Percentiles rank a stretch among this genome's conserved stretches.
Evolutionary conservation across 2,797 vertebrate genomes (phyloP).

Genomic region (Phalanger gymnotis): DNA sequence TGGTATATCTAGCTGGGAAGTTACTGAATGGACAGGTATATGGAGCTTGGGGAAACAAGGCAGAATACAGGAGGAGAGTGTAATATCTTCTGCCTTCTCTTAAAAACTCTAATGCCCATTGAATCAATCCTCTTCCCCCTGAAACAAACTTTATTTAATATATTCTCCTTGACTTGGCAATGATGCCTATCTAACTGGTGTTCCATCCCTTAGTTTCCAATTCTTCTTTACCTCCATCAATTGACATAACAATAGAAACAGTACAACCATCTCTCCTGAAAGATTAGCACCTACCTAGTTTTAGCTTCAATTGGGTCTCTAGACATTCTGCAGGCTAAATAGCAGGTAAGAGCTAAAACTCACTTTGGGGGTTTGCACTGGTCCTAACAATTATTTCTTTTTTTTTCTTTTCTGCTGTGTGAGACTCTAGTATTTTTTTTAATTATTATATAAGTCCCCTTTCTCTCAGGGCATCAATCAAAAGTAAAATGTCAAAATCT

Average conservation of each 20-base stretch:
- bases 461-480: neutral
- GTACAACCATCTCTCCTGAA: neutral
- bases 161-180: neutral
- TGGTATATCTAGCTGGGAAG: neutral
- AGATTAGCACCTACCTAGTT: neutral
- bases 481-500: neutral
- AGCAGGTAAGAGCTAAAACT: neutral
- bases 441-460: neutral
- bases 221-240: neutral
- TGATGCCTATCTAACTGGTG: neutral
- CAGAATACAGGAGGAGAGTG: neutral
- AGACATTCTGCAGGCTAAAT: neutral
- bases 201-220: neutral
- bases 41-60: neutral
- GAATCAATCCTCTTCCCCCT: neutral
- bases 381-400: slow-evolving; percentile 5
- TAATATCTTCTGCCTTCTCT: neutral
- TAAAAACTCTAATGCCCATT: neutral
- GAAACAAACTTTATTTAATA: neutral
- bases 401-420: neutral
- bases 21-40: neutral
- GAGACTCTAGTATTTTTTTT: slow-evolving; percentile 15
- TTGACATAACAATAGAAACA: neutral
- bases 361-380: neutral
- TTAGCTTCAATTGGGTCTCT: neutral